phyloP scores from a whole-genome alignment of 2,888 invertebrate genomes.

The Agrochola litura region DNA sequence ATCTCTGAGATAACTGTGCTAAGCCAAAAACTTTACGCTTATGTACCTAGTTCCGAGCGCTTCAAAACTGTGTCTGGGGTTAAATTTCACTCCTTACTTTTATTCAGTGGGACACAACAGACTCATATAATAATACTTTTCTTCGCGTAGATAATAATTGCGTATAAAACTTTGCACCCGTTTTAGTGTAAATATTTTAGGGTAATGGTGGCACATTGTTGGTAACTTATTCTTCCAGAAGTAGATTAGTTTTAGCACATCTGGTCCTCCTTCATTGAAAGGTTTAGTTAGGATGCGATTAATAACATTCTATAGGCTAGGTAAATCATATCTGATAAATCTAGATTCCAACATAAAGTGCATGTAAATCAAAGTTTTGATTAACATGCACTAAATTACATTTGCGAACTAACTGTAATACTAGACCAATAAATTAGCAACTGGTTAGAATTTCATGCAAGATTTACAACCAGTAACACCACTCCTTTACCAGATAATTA shows the following conservation, averaged over 20 bases:
- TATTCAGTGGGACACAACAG: constrained; percentile 26
- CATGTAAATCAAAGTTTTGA: constrained; percentile 43
- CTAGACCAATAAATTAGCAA: constrained; percentile 36
- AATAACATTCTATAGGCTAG: constrained; percentile 7
- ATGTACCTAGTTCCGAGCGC: neutral
- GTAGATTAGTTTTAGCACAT: neutral
- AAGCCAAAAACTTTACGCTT: constrained; percentile 32
- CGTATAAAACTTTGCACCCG: neutral
- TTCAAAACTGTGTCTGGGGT: constrained; percentile 34
- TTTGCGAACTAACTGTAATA: constrained; percentile 16
- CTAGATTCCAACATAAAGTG: constrained; percentile 17
- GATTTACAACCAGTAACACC: constrained; percentile 52
- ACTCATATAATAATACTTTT: constrained; percentile 20
- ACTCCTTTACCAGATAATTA: constrained; percentile 39
- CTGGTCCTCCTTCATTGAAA: neutral
- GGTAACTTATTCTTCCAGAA: neutral
- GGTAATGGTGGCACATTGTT: neutral
- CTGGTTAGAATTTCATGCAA: constrained; percentile 39
- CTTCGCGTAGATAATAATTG: neutral
- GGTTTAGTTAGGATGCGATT: neutral
- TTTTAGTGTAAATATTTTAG: neutral
- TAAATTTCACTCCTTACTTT: constrained; percentile 11
- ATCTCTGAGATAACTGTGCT: constrained; percentile 26
- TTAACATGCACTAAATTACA: constrained; percentile 23
- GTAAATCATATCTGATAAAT: constrained; percentile 24